A percentile compares a stretch with the other conserved stretches of the same genome.
These are phyloP conservation scores for Globia sparganii DNA, from an alignment of 2,888 invertebrate species.

Conservation along the genomic window DNA sequence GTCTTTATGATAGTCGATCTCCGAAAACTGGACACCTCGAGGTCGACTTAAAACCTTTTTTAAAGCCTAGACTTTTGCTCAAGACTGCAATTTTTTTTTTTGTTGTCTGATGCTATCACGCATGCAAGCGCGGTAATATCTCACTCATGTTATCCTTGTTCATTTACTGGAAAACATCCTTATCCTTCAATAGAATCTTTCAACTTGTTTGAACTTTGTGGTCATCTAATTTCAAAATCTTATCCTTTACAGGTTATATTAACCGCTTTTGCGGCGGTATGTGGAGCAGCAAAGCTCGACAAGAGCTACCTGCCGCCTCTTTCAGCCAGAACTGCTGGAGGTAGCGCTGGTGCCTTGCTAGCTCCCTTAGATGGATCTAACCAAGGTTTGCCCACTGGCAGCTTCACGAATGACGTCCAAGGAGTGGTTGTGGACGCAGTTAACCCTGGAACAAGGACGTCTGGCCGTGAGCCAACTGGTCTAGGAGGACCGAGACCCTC, in stretches of 20 bases:
- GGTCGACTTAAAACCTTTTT: slow-evolving; percentile 39
- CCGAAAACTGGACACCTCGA: slow-evolving; percentile 47
- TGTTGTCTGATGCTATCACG: slow-evolving; percentile 15
- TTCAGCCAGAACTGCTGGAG: slow-evolving; percentile 82
- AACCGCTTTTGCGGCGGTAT: slow-evolving; percentile 83
- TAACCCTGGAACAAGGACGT: slow-evolving; percentile 80
- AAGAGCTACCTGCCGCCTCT: slow-evolving; percentile 81
- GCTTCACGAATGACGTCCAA: slow-evolving; percentile 81
- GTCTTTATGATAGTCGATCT: slow-evolving; percentile 42
- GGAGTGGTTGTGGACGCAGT: slow-evolving; percentile 87
- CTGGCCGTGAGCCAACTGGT: slow-evolving; percentile 74
- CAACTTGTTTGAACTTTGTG: background rate
- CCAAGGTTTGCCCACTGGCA: slow-evolving; percentile 73
- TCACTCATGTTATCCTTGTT: background rate
- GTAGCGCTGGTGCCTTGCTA: slow-evolving; percentile 76
- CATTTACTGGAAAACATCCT: background rate
- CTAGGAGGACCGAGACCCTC: slow-evolving; percentile 80
- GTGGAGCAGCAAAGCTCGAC: slow-evolving; percentile 83
- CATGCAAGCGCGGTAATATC: background rate
- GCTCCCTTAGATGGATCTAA: slow-evolving; percentile 71
- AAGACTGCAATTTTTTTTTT: slow-evolving; percentile 9
- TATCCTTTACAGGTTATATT: slow-evolving; percentile 77
- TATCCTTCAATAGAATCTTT: background rate
- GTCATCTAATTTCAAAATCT: background rate
- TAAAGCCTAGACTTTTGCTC: slow-evolving; percentile 13